phyloP scores from a whole-genome alignment of 1,140 invertebrate genomes.

The Danaus melanippus region DNA sequence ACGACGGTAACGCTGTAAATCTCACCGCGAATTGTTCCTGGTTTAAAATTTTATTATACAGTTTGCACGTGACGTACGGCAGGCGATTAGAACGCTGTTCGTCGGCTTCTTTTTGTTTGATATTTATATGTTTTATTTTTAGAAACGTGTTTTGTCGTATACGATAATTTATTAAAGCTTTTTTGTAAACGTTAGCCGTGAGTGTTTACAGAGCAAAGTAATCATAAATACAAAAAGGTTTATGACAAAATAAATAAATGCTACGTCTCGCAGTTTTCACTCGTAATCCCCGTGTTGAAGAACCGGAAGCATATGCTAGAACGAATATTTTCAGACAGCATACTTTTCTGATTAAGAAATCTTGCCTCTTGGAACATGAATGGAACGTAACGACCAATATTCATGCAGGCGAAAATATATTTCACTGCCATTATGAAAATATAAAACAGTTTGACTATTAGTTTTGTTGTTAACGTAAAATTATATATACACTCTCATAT shows the following conservation, averaged over 20 bases:
- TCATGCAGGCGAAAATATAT: too few relatives aligned
- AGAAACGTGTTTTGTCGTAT: slow-evolving; percentile 15
- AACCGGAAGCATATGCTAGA: too few relatives aligned
- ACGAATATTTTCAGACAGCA: too few relatives aligned
- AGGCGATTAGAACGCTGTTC: slow-evolving; percentile 9
- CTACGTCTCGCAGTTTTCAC: not conserved
- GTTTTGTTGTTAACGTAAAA: too few relatives aligned
- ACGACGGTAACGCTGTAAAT: slow-evolving; percentile 37
- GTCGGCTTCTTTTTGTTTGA: slow-evolving; percentile 10
- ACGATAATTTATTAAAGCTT: slow-evolving; percentile 19
- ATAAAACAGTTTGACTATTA: too few relatives aligned
- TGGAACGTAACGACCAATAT: too few relatives aligned
- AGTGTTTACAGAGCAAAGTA: slow-evolving; percentile 23
- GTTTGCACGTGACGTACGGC: slow-evolving; percentile 16
- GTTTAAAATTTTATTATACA: slow-evolving; percentile 33
- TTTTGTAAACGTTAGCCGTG: slow-evolving; percentile 13
- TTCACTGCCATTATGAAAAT: too few relatives aligned
- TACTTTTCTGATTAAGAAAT: too few relatives aligned
- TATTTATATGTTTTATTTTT: slow-evolving; percentile 19
- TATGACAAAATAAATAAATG: slow-evolving; percentile 20
- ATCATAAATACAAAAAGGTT: slow-evolving; percentile 21
- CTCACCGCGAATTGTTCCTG: slow-evolving; percentile 48
- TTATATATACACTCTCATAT: too few relatives aligned
- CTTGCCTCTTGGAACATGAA: too few relatives aligned
- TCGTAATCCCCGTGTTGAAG: too few relatives aligned